phyloP scores from a whole-genome alignment of 2,797 vertebrate species.

The Nannoperca australis region DNA sequence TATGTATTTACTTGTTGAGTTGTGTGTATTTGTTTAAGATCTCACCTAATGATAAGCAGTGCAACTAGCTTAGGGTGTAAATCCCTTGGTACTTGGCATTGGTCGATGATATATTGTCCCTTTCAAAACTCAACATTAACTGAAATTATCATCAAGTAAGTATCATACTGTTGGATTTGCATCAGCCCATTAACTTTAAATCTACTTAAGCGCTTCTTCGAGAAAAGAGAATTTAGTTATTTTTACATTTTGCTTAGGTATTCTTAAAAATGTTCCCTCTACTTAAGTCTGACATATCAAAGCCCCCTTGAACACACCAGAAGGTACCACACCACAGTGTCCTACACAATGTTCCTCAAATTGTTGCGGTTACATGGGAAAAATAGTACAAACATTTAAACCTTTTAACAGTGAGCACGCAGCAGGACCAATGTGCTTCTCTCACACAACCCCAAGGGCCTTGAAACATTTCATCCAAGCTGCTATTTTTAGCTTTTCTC shows the following conservation, averaged over 20 bases:
- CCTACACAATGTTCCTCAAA: constrained; percentile 1
- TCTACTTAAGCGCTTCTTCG: not conserved
- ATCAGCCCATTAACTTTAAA: not conserved
- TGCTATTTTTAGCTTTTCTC: constrained; percentile 66
- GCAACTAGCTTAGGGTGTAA: not conserved
- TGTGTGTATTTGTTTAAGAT: not conserved
- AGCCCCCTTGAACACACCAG: not conserved
- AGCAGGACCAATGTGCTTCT: constrained; percentile 35
- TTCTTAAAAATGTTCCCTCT: not conserved
- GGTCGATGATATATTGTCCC: not conserved
- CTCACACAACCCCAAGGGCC: constrained; percentile 36
- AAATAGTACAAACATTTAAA: constrained; percentile 33
- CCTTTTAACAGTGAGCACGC: constrained; percentile 29
- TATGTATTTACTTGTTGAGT: not conserved
- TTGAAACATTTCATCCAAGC: constrained; percentile 53
- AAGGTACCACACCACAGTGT: not conserved
- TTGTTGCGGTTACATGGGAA: constrained; percentile 23
- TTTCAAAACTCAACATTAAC: not conserved
- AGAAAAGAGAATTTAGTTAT: not conserved
- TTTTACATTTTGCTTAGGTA: not conserved
- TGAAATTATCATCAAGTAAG: too few relatives aligned
- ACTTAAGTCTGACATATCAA: not conserved
- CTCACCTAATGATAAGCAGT: too few relatives aligned
- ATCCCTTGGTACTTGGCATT: not conserved
- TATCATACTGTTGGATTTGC: not conserved